A percentile compares a stretch with the other conserved stretches of the same genome.
These are phyloP conservation scores for Meles meles DNA, from an alignment of 2,113 vertebrate species.

Conservation along the genomic window DNA sequence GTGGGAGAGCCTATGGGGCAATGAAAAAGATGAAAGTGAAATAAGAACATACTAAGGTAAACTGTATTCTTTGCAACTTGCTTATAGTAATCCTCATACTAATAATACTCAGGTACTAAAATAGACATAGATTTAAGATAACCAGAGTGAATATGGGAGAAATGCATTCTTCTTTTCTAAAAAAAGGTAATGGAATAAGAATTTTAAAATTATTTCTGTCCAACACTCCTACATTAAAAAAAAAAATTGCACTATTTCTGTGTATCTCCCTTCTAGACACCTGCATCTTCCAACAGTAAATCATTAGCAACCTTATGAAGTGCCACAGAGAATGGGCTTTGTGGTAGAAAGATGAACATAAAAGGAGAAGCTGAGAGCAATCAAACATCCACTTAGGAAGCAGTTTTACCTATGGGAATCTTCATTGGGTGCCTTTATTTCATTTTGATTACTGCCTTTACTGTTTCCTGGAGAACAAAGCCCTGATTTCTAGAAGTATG, in stretches of 20 bases:
- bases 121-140: slow-evolving; percentile 7
- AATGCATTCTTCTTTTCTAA: background rate
- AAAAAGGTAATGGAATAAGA: background rate
- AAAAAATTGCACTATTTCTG: background rate
- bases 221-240: background rate
- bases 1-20: background rate
- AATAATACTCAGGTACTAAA: background rate
- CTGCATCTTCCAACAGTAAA: slow-evolving; percentile 37
- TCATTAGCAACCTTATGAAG: slow-evolving; percentile 57
- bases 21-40: background rate
- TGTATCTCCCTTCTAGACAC: background rate
- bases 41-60: background rate
- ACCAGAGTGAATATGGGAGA: background rate
- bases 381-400: slow-evolving; percentile 61
- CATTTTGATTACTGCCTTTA: slow-evolving; percentile 64
- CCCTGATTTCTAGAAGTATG: slow-evolving; percentile 43
- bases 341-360: slow-evolving; percentile 50
- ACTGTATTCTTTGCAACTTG: background rate
- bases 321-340: slow-evolving; percentile 31
- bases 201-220: slow-evolving; percentile 24
- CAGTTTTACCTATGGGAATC: slow-evolving; percentile 47
- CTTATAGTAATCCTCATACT: background rate
- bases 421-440: slow-evolving; percentile 61
- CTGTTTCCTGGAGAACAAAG: slow-evolving; percentile 65
- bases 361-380: slow-evolving; percentile 53